Evolutionary conservation across 2,797 vertebrate species (phyloP).

Genomic region (Myotis myotis): DNA sequence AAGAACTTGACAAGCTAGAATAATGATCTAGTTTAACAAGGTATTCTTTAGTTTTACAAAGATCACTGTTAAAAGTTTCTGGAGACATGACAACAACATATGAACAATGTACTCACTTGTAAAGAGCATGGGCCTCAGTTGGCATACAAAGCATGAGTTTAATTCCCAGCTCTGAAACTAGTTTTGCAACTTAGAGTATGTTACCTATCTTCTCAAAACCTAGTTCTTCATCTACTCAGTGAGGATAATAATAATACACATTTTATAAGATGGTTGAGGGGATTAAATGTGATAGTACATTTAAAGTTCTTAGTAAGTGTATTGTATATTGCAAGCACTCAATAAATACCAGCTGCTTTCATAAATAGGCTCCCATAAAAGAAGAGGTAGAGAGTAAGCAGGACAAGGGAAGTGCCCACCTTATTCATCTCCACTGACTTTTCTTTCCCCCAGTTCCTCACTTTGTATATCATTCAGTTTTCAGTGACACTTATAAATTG

Average conservation of each 20-base stretch:
- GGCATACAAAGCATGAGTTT: not conserved
- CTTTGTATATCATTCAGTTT: not conserved
- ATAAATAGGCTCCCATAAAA: not conserved
- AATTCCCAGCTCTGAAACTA: not conserved
- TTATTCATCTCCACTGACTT: not conserved
- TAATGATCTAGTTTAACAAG: not conserved
- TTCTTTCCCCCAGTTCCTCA: not conserved
- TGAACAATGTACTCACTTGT: not conserved
- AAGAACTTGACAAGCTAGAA: not conserved
- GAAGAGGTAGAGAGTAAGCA: not conserved
- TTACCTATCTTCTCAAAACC: not conserved
- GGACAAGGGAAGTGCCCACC: not conserved
- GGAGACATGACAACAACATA: not conserved
- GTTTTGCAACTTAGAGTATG: not conserved
- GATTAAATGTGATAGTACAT: not conserved
- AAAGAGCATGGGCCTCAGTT: not conserved
- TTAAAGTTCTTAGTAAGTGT: not conserved
- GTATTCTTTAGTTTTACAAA: constrained; percentile 25
- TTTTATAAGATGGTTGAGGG: not conserved
- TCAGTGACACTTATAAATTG: not conserved
- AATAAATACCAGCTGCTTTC: not conserved
- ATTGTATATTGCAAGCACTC: not conserved
- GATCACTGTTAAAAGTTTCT: not conserved
- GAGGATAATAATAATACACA: not conserved
- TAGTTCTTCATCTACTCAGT: not conserved